These are phyloP conservation scores for Pelodiscus sinensis DNA, from an alignment of 2,113 vertebrate genomes.

Conservation along the genomic window DNA sequence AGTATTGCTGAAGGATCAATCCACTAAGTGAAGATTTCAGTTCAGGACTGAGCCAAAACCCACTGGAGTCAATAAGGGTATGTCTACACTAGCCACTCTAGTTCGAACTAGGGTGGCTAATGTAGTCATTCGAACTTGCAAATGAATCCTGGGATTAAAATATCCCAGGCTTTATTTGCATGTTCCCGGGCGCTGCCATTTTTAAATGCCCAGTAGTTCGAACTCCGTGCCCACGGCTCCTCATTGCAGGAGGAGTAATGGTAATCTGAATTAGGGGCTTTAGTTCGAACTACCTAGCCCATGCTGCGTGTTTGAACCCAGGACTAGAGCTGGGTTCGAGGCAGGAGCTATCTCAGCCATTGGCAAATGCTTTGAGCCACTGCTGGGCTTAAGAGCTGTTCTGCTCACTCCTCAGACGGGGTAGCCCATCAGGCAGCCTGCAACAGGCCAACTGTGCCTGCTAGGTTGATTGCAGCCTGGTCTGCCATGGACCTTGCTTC, in stretches of 20 bases:
- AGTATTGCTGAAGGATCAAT: neutral
- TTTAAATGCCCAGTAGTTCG: no score
- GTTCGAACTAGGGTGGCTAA: no score
- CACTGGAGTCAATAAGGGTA: neutral
- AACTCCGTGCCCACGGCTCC: no score
- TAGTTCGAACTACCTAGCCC: no score
- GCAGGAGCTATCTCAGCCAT: neutral
- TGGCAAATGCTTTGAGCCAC: neutral
- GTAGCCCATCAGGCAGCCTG: neutral
- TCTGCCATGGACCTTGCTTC: neutral
- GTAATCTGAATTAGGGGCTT: no score
- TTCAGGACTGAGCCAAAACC: neutral
- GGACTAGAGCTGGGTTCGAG: neutral
- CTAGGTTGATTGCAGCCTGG: neutral
- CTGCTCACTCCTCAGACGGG: neutral
- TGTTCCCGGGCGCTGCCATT: no score
- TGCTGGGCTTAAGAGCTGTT: neutral
- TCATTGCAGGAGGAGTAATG: no score
- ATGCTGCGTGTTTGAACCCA: no score
- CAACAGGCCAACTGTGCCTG: neutral
- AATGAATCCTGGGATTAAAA: no score
- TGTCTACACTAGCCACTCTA: no score
- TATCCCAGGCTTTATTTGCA: no score
- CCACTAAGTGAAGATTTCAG: neutral
- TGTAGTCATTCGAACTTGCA: no score